A percentile compares a stretch with the other conserved stretches of the same genome.
Conservation (phyloP, 2,797 vertebrate species). For the Pseudochirops corinnae region DNA sequence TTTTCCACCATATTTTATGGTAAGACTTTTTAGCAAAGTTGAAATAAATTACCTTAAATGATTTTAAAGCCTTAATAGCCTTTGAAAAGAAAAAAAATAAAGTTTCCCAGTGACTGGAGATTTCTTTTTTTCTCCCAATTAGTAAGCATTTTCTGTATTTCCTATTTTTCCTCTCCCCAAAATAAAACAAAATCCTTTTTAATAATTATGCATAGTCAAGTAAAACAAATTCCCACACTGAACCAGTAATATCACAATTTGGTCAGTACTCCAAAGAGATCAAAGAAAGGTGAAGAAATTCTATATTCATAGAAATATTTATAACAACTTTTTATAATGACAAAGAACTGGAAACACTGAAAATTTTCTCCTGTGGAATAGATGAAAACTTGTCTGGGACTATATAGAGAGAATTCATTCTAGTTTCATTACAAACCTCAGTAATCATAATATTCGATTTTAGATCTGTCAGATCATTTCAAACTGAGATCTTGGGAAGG, state of each 20-base stretch:
- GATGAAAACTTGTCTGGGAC: not conserved
- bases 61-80: not conserved
- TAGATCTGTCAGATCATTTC: not conserved
- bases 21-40: conserved; percentile 11
- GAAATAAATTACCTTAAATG: conserved; percentile 12
- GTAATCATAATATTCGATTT: not conserved
- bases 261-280: not conserved
- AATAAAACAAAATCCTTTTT: not conserved
- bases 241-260: not conserved
- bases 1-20: conserved; percentile 15
- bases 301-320: not conserved
- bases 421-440: not conserved
- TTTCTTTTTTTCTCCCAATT: not conserved
- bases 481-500: not conserved
- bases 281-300: not conserved
- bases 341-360: not conserved
- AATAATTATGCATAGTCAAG: not conserved
- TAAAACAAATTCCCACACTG: not conserved
- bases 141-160: not conserved
- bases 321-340: not conserved
- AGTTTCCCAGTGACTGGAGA: not conserved
- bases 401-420: not conserved
- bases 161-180: not conserved
- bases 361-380: not conserved
- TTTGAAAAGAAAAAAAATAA: conserved; percentile 19